Percentiles rank a stretch among this genome's conserved stretches.
Evolutionary conservation across 2,888 invertebrate genomes (phyloP).

Genomic region (Drosophila meridionalis): DNA sequence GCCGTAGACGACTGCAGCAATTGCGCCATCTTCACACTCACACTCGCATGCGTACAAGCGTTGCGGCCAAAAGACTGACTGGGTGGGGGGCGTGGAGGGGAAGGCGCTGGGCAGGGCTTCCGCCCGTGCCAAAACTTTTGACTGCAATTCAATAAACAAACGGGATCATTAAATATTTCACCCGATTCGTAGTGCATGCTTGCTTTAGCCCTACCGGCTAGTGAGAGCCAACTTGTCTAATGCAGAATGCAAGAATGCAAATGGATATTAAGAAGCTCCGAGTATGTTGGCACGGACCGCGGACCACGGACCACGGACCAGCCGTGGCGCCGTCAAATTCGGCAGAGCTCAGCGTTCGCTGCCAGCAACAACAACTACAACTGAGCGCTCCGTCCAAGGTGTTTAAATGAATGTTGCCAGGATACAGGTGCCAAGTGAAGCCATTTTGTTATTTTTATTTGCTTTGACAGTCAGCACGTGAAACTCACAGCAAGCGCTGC

Average conservation of each 20-base stretch:
- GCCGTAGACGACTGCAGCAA: slow-evolving; percentile 40
- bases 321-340: slow-evolving; percentile 48
- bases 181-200: slow-evolving; percentile 50
- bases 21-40: slow-evolving; percentile 19
- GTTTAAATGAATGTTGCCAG: slow-evolving; percentile 83
- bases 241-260: slow-evolving; percentile 40
- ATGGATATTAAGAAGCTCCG: slow-evolving; percentile 63
- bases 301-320: not conserved
- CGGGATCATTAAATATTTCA: slow-evolving; percentile 78
- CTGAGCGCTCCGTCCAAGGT: slow-evolving; percentile 60
- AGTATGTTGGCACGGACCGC: slow-evolving; percentile 6
- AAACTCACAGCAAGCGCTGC: slow-evolving; percentile 67
- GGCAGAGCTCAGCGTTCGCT: slow-evolving; percentile 49
- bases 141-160: slow-evolving; percentile 79
- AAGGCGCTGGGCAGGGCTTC: slow-evolving; percentile 61
- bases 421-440: slow-evolving; percentile 82
- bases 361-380: slow-evolving; percentile 32
- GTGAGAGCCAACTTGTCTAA: slow-evolving; percentile 50
- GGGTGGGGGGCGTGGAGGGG: slow-evolving; percentile 2
- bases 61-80: slow-evolving; percentile 58
- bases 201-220: slow-evolving; percentile 10
- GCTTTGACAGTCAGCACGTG: slow-evolving; percentile 80
- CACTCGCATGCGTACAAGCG: slow-evolving; percentile 49
- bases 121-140: slow-evolving; percentile 77
- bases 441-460: slow-evolving; percentile 84